Evolutionary conservation across 2,113 vertebrate genomes (phyloP), one percentile per base, ranked within the genome.

Genomic region (Macquaria ambigua): DNA sequence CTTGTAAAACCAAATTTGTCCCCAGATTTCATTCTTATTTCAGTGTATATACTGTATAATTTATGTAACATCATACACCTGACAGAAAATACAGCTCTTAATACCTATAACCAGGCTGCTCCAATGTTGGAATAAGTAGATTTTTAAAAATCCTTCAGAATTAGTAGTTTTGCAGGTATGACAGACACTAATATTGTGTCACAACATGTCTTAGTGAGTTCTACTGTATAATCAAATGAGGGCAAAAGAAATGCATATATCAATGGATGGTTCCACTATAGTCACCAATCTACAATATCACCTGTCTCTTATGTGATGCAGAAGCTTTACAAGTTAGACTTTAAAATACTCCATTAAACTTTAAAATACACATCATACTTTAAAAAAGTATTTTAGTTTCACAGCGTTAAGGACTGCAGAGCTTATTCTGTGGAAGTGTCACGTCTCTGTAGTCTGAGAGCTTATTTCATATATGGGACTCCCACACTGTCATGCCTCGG

Each of bases 331-430:
- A 50, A 37, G 58, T 52, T 63, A 37, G 4, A 75, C 28, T 50
- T 63, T 3, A 74, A 68, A 75, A 82, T 50, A 82, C 53, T 53
- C 6, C 18, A 50, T 52, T 63, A 37, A 2, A 75, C 28, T 50
- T 63, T 3, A 74, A 68, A 75, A 82, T 50, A 82, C 53, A 81
- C 4, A 21, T 20, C 8, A 68, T 61, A 75, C 31, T 68, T 68
- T 59, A 41, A 41, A 41, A 41, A 8, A 1, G 16, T 1, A 25
- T 48, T 37, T 52, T 21, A 6, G 23, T 85, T 68, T 70, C 71
- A 85, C 56, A 85, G 55, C 25, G 75, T 80, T 80, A 18, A 70
- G 28, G 15, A 28, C 21, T 34, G 41, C 14, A 69, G 23, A 50
- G 31, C 21, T n/a, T 69, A 68, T 48, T 79, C 3, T 41, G 53